These are phyloP conservation scores for Eurois occulta DNA, from an alignment of 2,888 invertebrate genomes.

Conservation along the genomic window DNA sequence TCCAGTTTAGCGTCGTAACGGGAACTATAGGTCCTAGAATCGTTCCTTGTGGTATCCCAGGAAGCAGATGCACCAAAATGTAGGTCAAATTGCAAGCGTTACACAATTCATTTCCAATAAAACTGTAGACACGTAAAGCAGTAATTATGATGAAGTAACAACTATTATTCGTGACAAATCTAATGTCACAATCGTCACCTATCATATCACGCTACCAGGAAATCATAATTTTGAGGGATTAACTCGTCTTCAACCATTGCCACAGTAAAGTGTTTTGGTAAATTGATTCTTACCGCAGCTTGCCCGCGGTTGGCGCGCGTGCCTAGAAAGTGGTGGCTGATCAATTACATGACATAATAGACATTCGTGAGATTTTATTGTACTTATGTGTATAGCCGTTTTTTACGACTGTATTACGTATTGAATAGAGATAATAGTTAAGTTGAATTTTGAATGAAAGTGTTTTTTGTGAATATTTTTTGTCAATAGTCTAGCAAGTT, in stretches of 20 bases:
- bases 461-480: background rate
- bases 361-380: conserved; percentile 60
- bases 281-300: conserved; percentile 62
- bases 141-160: conserved; percentile 51
- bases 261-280: conserved; percentile 49
- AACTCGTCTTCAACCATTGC: conserved; percentile 54
- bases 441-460: conserved; percentile 32
- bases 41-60: conserved; percentile 20
- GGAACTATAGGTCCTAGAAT: conserved; percentile 3
- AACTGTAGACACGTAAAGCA: conserved; percentile 46
- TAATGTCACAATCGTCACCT: conserved; percentile 61
- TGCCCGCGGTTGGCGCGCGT: conserved; percentile 54
- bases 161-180: conserved; percentile 51
- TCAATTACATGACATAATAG: conserved; percentile 63
- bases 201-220: conserved; percentile 57
- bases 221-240: conserved; percentile 58
- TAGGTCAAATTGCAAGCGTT: conserved; percentile 16
- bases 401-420: conserved; percentile 55
- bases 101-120: conserved; percentile 32
- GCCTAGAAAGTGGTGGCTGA: conserved; percentile 63
- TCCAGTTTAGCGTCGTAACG: background rate
- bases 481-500: background rate
- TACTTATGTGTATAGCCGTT: conserved; percentile 39
- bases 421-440: conserved; percentile 47
- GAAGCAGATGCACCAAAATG: background rate